Percentiles rank a stretch among this genome's conserved stretches.
These are phyloP conservation scores for Apodemus speciosus DNA, from an alignment of 2,113 vertebrate genomes.

Conservation along the genomic window DNA sequence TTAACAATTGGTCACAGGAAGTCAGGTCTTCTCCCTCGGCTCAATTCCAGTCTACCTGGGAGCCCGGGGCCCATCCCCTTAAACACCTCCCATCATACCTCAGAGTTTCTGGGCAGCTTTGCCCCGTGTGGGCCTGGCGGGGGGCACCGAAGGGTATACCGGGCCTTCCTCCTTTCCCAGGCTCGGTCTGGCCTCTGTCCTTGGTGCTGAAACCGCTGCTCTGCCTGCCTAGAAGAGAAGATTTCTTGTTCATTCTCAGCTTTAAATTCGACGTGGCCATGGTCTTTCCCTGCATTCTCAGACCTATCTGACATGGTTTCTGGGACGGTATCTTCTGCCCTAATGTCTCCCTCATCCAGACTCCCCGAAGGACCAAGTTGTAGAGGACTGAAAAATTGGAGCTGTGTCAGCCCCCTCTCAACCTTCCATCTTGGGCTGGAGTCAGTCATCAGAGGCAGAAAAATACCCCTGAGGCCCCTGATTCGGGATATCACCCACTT, in stretches of 20 bases:
- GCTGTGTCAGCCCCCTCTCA: background rate
- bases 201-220: constrained; percentile 66
- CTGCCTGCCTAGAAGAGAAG: background rate
- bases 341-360: background rate
- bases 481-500: background rate
- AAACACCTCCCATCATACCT: background rate
- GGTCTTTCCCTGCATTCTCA: background rate
- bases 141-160: background rate
- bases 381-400: background rate
- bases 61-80: no score
- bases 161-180: background rate
- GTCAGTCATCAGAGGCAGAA: background rate
- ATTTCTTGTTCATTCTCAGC: background rate
- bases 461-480: background rate
- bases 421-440: background rate
- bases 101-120: background rate
- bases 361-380: background rate
- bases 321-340: background rate
- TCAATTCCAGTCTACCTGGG: no score
- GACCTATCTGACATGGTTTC: background rate
- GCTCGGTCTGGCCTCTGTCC: background rate
- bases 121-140: background rate
- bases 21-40: background rate
- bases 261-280: background rate
- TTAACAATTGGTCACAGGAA: background rate